Base-by-base conservation (phyloP, 2,888 invertebrate genomes). In the Brassicogethes aeneus region DNA sequence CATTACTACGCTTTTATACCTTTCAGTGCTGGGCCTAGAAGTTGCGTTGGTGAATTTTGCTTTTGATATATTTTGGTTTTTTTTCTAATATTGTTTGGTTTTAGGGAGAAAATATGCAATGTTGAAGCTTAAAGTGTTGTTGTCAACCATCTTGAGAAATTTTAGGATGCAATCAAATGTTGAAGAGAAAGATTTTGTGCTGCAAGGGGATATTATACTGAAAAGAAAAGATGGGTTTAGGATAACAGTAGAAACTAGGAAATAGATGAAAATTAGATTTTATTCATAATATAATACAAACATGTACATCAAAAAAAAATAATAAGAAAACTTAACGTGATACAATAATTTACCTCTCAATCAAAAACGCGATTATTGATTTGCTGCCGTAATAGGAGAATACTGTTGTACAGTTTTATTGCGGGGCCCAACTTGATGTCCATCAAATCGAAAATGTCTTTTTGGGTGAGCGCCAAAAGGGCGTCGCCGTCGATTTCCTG, bases 401-500 rank as follows among this genome's bases (percentile, higher is more conserved):
- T 79, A 54, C 78, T 77, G 63, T 84, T 83, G 60, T 79, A 85
- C 39, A 91, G 72, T 65, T 90, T 92, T 49, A 91, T 76, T 31
- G 90, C 87, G 31, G 90, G 89, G 3, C 92, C 92, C 42, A 92
- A 73, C 61, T 86, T 85, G 45, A 92, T 72, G 37, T 82, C 77
- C 53, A 92, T 72, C 45, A 81, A 70, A 34, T 79, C 75, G 17
- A 84, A 75, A 42, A 93, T 74, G 70, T 94, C 93, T 50, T 79
- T 76, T 70, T 92, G 89, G 37, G 81, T 83, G 48, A 92, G 71
- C 74, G 86, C 79, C 37, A 93, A 68, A 47, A 93, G 80, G 33
- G 89, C 82, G 51, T 85, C 80, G 16, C 93, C 94, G 63, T 89
- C 85, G 52, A 94, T 84, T 57, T 79, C 71, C 47, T 72, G 67